Percentiles rank a stretch among this genome's conserved stretches.
These are phyloP conservation scores for Thalassophryne amazonica DNA, from an alignment of 2,797 vertebrate species.

Conservation along the genomic window DNA sequence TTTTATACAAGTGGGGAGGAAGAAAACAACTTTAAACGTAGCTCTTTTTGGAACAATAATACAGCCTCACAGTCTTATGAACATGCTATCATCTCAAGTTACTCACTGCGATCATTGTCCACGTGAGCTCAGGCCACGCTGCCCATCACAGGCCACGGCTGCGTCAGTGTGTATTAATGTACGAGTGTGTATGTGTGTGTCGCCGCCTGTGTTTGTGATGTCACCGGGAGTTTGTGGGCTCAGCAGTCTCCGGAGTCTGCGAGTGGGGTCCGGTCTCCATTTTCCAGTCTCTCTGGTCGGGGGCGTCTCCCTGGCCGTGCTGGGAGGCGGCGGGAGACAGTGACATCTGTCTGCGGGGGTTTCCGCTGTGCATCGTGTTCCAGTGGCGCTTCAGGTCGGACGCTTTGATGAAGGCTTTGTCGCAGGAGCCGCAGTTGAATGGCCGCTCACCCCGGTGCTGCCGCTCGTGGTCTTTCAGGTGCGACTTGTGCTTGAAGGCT, in stretches of 20 bases:
- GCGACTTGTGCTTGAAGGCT: slow-evolving; percentile 99
- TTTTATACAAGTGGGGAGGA: too few species aligned
- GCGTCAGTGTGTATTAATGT: slow-evolving; percentile 45
- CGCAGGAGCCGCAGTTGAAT: slow-evolving; percentile 95
- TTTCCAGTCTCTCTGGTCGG: slow-evolving; percentile 89
- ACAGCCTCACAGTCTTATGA: slow-evolving; percentile 68
- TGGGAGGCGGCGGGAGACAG: slow-evolving; percentile 89
- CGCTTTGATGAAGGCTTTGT: slow-evolving; percentile 98
- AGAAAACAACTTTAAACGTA: slow-evolving; percentile 66
- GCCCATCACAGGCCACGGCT: slow-evolving; percentile 48
- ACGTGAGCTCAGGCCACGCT: slow-evolving; percentile 21
- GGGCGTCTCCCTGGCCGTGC: slow-evolving; percentile 73
- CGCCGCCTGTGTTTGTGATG: slow-evolving; percentile 3
- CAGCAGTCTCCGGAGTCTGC: slow-evolving; percentile 71
- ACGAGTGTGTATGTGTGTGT: slow-evolving; percentile 21
- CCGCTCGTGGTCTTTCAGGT: slow-evolving; percentile 97
- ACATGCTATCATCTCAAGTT: slow-evolving; percentile 58
- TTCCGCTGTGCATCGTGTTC: slow-evolving; percentile 95
- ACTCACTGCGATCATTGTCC: slow-evolving; percentile 52
- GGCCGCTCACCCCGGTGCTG: slow-evolving; percentile 96
- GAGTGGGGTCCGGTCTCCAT: slow-evolving; percentile 89
- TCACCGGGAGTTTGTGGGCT: slow-evolving; percentile 16
- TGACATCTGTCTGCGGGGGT: slow-evolving; percentile 87
- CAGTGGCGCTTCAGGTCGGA: slow-evolving; percentile 97
- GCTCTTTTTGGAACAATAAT: slow-evolving; percentile 68